A percentile compares a stretch with the other conserved stretches of the same genome.
These are phyloP conservation scores for Sebastes oblongus DNA, from an alignment of 2,797 vertebrate genomes.

Conservation along the genomic window DNA sequence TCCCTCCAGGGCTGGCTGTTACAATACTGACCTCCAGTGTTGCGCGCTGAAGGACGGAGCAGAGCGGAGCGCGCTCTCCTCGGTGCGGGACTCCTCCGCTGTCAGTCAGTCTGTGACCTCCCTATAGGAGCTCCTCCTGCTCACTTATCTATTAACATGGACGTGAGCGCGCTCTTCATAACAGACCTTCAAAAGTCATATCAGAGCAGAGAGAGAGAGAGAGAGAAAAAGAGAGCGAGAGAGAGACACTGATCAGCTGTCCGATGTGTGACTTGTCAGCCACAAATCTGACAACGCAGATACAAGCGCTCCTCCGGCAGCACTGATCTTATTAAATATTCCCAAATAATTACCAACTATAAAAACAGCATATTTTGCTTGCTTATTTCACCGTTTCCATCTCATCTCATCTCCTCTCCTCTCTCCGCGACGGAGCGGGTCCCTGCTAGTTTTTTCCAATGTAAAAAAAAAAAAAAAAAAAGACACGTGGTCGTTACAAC, in stretches of 20 bases:
- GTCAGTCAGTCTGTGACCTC: slow-evolving; percentile 32
- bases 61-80: not conserved
- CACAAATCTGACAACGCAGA: not conserved
- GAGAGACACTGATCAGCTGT: not conserved
- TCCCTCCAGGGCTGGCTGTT: slow-evolving; percentile 49
- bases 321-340: not conserved
- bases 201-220: not conserved
- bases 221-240: not conserved
- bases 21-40: slow-evolving; percentile 83
- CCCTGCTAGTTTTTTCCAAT: slow-evolving; percentile 44
- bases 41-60: slow-evolving; percentile 53
- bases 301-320: not conserved
- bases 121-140: not conserved
- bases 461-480: slow-evolving; percentile 30
- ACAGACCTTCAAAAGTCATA: not conserved
- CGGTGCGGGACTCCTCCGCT: slow-evolving; percentile 18
- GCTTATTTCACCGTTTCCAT: not conserved
- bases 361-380: not conserved
- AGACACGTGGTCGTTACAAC: slow-evolving; percentile 80
- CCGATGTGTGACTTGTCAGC: not conserved
- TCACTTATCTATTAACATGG: not conserved
- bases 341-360: not conserved
- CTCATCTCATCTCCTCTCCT: slow-evolving; percentile 23
- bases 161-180: not conserved
- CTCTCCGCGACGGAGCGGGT: slow-evolving; percentile 57